Base-by-base conservation (phyloP, 1,140 invertebrate species). In the Dendrolimus punctatus region DNA sequence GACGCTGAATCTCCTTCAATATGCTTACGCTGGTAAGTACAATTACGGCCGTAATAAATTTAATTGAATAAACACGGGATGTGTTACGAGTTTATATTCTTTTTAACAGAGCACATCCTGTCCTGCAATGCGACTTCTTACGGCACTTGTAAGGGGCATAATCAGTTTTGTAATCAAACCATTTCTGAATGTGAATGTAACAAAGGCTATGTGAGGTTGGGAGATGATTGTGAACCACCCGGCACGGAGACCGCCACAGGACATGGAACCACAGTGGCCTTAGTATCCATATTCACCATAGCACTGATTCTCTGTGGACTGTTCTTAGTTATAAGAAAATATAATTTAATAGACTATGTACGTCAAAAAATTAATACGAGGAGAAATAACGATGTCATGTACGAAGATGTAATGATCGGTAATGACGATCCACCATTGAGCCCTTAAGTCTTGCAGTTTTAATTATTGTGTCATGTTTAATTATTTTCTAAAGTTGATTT, bases 391-490 rank as follows among this genome's bases (percentile, higher is more conserved):
- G 77, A 85, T 56, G 71, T 87, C 4, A 85, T 83, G 73, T 88
- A 87, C 49, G 87, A 88, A 59, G 85, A 88, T 62, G 87, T 88
- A 8, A 88, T 88, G 87, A 87, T 88, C 39, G 87, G 85, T 4
- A 84, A 88, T 46, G 87, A 88, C 50, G 87, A 87, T 52, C 85
- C 85, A 0, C 87, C 87, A 2, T 64, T 88, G 36, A 76, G 78
- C 46, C 85, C 85, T 40, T 88, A 76, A 66, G 56, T 52, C 54
- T 59, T 58, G 5, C n/a, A 9, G 37, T 40, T 39, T 53, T 53
- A 55, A 7, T 59, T 64, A 55, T 49, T 62, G 23, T 39, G 55
- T 23, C 62, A 59, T 53, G 39, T 54, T 38, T 53, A 46, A 58
- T 53, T 53, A 50, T 49, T 49, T 38, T 6, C n/a, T 37, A 40